Evolutionary conservation across 1,140 invertebrate genomes (phyloP), one percentile per base, ranked within the genome.

Genomic region (Drosophila biarmipes): DNA sequence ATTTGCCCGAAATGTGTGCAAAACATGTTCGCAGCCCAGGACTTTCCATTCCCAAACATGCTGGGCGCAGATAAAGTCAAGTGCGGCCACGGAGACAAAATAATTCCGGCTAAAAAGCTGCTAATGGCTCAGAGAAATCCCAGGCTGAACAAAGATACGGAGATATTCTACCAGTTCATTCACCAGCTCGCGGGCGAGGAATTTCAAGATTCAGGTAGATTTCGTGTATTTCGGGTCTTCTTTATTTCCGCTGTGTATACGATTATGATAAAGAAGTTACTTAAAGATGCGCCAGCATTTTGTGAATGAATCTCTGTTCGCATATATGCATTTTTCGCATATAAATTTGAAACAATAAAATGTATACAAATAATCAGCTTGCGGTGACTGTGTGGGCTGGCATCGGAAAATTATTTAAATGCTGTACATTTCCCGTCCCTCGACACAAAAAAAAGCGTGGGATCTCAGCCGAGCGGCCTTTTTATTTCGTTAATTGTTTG

Each of bases 31-130:
- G 11, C 0, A 31, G 38, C 24, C 63, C 24, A 73, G 82, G 82
- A 87, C 63, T 87, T 81, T 78, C 82, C 81, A 11, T 31, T 38
- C 11, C 14, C 61, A 19, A 29, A 52, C 80, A 67, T 52, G 82
- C 81, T 82, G 78, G 21, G 74, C 38, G 12, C 29, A 43, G 78
- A 86, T 89, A 89, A 73, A 89, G 82, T 87, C 82, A 87, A 87
- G 82, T 87, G 82, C 63, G 4, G 29, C 58, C 35, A 29, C 45
- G 45, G 24, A 31, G 51, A 67, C 74, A 63, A 29, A 37, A 51
- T 79, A 79, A 87, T 86, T 86, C 82, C 62, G 61, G 66, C 78
- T 86, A 86, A 86, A 86, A 86, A 82, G 82, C 71, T 82, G 78
- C 58, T 86, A 86, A 86, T 82, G 82, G 66, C 61, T 19, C 38